These are phyloP conservation scores for Dynastes hyllus DNA, from an alignment of 2,888 invertebrate genomes.

Conservation along the genomic window DNA sequence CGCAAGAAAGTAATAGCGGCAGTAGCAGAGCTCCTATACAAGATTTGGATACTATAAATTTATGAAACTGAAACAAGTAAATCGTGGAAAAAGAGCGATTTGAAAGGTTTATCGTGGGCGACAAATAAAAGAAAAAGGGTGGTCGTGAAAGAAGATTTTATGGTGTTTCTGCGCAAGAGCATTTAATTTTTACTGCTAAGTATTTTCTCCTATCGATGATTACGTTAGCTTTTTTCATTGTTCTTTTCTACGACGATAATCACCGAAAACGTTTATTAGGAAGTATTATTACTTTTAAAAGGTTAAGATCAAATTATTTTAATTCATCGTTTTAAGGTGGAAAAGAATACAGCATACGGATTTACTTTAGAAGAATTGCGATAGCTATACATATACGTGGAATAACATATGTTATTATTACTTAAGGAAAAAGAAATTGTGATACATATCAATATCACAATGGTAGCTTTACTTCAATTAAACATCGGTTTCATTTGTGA, in stretches of 20 bases:
- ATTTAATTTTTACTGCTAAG: constrained; percentile 8
- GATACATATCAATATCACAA: no score
- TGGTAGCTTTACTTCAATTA: no score
- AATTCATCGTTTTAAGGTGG: neutral
- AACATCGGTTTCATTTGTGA: no score
- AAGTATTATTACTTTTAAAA: constrained; percentile 10
- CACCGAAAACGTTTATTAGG: neutral
- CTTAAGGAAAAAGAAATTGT: no score
- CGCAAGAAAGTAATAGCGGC: constrained; percentile 53
- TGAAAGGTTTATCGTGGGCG: neutral
- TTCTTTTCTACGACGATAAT: neutral
- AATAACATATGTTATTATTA: no score
- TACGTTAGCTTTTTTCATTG: neutral
- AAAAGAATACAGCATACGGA: neutral
- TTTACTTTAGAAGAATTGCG: constrained; percentile 5
- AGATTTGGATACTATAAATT: constrained; percentile 83
- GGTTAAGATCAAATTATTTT: neutral
- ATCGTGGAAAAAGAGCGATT: neutral
- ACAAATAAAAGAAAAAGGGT: constrained; percentile 10
- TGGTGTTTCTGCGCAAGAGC: neutral
- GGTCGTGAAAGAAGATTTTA: neutral
- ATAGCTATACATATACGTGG: no score
- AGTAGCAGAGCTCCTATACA: constrained; percentile 79
- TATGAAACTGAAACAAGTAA: constrained; percentile 68
- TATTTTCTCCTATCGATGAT: neutral